A percentile compares a stretch with the other conserved stretches of the same genome.
phyloP scores from a whole-genome alignment of 2,113 vertebrate genomes.

The Sprattus sprattus region DNA sequence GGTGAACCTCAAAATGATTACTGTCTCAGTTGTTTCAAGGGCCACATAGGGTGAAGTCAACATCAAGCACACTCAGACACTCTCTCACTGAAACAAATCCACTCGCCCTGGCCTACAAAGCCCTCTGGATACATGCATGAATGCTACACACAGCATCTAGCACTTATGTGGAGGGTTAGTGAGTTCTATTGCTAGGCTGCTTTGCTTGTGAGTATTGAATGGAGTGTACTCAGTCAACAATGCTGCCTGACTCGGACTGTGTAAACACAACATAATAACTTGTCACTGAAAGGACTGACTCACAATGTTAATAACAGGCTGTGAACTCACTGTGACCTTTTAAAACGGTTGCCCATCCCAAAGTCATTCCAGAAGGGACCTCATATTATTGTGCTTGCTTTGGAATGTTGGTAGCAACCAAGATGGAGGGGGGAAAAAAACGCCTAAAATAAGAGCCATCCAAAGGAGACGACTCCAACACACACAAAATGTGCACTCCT shows the following conservation, averaged over 20 bases:
- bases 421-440: background rate
- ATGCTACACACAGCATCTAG: background rate
- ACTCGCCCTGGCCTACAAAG: background rate
- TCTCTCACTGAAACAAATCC: background rate
- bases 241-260: conserved; percentile 23
- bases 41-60: conserved; percentile 30
- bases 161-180: background rate
- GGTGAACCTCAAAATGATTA: conserved; percentile 25
- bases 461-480: conserved; percentile 24
- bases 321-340: background rate
- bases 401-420: conserved; percentile 19
- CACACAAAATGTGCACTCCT: conserved; percentile 29
- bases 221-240: conserved; percentile 34
- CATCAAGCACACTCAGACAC: background rate
- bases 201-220: conserved; percentile 31
- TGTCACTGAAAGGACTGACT: conserved; percentile 5
- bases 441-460: conserved; percentile 24
- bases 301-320: background rate
- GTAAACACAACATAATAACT: conserved; percentile 27
- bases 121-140: background rate
- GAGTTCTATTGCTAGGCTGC: background rate
- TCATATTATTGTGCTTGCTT: conserved; percentile 14
- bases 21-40: conserved; percentile 9
- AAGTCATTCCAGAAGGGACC: conserved; percentile 10
- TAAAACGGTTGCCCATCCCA: conserved; percentile 15